phyloP scores from a whole-genome alignment of 2,888 invertebrate genomes.

The Cosmopolites sordidus region DNA sequence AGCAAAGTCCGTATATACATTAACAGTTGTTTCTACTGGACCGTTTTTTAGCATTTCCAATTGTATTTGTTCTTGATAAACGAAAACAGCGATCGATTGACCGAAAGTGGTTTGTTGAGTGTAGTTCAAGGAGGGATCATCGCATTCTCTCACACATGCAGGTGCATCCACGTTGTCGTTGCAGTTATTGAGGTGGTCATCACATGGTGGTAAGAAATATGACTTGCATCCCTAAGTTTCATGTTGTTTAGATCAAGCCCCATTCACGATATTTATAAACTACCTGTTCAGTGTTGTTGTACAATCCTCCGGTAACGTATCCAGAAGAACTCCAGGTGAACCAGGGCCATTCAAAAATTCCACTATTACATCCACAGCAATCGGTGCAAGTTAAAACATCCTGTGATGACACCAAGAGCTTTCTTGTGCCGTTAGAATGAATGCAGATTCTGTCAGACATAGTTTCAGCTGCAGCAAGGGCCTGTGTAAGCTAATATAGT shows the following conservation, averaged over 20 bases:
- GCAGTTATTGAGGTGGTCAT: conserved; percentile 22
- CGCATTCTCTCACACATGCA: conserved; percentile 19
- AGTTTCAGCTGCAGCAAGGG: conserved; percentile 81
- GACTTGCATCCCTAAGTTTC: conserved; percentile 22
- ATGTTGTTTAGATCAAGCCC: no score
- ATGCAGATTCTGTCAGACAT: conserved; percentile 53
- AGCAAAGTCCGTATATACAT: conserved; percentile 74
- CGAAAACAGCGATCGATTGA: not conserved
- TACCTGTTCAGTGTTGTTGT: conserved; percentile 35
- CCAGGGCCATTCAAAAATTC: conserved; percentile 76
- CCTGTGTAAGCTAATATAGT: conserved; percentile 52
- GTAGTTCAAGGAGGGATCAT: conserved; percentile 11
- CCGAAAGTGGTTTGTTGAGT: conserved; percentile 12
- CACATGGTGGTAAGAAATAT: conserved; percentile 24
- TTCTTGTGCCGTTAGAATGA: conserved; percentile 16
- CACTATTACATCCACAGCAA: conserved; percentile 59
- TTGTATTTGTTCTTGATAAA: conserved; percentile 57
- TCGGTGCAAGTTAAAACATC: conserved; percentile 15
- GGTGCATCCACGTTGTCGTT: conserved; percentile 22
- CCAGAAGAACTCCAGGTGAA: conserved; percentile 72
- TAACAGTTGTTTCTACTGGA: conserved; percentile 81
- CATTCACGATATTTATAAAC: not conserved
- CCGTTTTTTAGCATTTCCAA: conserved; percentile 76
- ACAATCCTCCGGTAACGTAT: conserved; percentile 80
- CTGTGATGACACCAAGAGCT: conserved; percentile 17